Base-by-base conservation (phyloP, 2,797 vertebrate species). In the Brotula barbata region DNA sequence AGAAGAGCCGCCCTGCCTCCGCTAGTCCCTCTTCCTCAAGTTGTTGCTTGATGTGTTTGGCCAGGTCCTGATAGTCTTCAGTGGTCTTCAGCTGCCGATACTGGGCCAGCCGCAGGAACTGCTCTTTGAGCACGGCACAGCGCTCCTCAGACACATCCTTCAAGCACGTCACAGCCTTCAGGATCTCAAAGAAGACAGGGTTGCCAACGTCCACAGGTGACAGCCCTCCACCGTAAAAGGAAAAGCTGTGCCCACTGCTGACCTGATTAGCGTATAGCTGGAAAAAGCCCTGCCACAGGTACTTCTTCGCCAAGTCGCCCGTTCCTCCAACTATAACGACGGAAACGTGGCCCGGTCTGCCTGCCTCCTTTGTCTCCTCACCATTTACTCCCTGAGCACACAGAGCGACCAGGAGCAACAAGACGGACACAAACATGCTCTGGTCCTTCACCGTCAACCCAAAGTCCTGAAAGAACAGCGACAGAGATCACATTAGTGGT, bases 211-310 rank as follows among this genome's bases (percentile, higher is more conserved):
- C 85, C 0, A 60, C 57, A 0, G 90, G 78, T 0, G 90, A 85
- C 68, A 91, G 89, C 0, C 93, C 94, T 0, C 92, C 93, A 5
- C 93, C 95, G 0, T 96, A 93, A 82, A 99, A 99, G 1, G 94
- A 94, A 42, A 99, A 97, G 57, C 83, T 94, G 88, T 94, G 87
- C 21, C 93, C 93, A 0, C 88, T 87, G 51, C 77, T 90, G 8
- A 89, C 91, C 66, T 96, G 92, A 15, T 92, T 92, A 1, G 87
- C 52, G 55, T 98, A 98, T 3, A 96, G 91, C 43, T 95, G 90
- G 81, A 99, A 99, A 0, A 99, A 90, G 1, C 94, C 95, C 68
- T 95, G 94, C 97, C 97, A 99, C 22, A 99, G 73, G 76, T 99
- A 99, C 67, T 98, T 99, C 76, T 83, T 94, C 6, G 97, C 96